A percentile compares a stretch with the other conserved stretches of the same genome.
Conservation (phyloP, 2,888 invertebrate species). For the Aporophyla lueneburgensis region DNA sequence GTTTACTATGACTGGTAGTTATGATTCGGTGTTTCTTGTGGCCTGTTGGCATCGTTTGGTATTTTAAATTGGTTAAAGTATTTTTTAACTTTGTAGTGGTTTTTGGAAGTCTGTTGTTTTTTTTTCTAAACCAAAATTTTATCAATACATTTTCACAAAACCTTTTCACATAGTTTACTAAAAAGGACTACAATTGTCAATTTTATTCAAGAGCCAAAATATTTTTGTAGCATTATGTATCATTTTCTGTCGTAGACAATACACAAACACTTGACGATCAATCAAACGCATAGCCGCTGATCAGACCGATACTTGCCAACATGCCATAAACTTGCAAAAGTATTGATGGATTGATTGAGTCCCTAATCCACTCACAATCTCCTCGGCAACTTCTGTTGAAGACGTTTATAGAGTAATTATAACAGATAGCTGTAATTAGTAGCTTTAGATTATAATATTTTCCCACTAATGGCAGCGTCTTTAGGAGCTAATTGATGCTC, state of each 20-base stretch:
- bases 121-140: too few species aligned
- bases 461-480: background rate
- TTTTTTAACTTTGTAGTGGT: too few species aligned
- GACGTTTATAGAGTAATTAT: conserved; percentile 50
- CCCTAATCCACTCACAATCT: conserved; percentile 47
- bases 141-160: background rate
- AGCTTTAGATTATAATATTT: conserved; percentile 13
- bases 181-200: background rate
- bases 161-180: background rate
- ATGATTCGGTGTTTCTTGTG: too few species aligned
- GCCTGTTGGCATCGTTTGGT: too few species aligned
- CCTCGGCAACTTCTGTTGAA: conserved; percentile 43
- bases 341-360: conserved; percentile 61
- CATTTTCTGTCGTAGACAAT: background rate
- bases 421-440: conserved; percentile 46
- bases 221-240: background rate
- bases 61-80: too few species aligned
- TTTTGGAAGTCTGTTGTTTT: too few species aligned
- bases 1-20: too few species aligned
- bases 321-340: too few species aligned
- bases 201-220: background rate
- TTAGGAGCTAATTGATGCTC: conserved; percentile 21
- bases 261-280: conserved; percentile 27
- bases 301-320: conserved; percentile 44
- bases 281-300: conserved; percentile 42